Conservation (phyloP, 2,888 invertebrate genomes). For the Furcula furcula region DNA sequence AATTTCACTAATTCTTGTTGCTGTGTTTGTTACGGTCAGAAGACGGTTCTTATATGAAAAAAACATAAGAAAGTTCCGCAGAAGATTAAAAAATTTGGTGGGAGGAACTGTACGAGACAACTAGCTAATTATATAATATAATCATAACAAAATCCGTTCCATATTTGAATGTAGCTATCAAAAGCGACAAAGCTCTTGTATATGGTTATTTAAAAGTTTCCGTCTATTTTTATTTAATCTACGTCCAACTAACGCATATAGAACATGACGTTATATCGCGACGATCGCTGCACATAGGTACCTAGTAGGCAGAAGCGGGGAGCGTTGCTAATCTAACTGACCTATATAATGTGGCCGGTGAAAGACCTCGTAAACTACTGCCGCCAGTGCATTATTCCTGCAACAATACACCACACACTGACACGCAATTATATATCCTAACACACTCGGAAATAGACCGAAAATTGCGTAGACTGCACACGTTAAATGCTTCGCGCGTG, state of each 20-base stretch:
- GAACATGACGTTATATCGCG: slow-evolving; percentile 16
- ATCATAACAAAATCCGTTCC: too few relatives aligned
- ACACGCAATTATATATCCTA: slow-evolving; percentile 56
- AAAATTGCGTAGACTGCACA: slow-evolving; percentile 35
- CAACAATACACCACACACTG: slow-evolving; percentile 56
- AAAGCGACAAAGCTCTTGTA: too few relatives aligned
- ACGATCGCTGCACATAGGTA: slow-evolving; percentile 27
- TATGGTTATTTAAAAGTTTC: not conserved
- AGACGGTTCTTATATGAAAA: too few relatives aligned
- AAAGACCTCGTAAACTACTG: slow-evolving; percentile 80
- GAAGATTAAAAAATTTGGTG: too few relatives aligned
- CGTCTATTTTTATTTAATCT: not conserved
- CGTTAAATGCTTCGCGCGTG: slow-evolving; percentile 30
- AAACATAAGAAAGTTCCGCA: too few relatives aligned
- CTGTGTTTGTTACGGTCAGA: too few relatives aligned
- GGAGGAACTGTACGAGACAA: too few relatives aligned
- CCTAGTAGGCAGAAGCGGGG: slow-evolving; percentile 34
- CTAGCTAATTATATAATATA: too few relatives aligned
- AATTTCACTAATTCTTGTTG: too few relatives aligned
- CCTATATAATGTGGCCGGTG: slow-evolving; percentile 76
- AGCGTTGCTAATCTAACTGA: slow-evolving; percentile 78
- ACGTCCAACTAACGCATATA: not conserved
- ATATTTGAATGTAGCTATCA: too few relatives aligned
- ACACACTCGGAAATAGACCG: slow-evolving; percentile 40
- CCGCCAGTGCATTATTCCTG: slow-evolving; percentile 73